Percentiles rank a stretch among this genome's conserved stretches.
Conservation (phyloP, 2,113 vertebrate species). For the Grammomys dolichurus region DNA sequence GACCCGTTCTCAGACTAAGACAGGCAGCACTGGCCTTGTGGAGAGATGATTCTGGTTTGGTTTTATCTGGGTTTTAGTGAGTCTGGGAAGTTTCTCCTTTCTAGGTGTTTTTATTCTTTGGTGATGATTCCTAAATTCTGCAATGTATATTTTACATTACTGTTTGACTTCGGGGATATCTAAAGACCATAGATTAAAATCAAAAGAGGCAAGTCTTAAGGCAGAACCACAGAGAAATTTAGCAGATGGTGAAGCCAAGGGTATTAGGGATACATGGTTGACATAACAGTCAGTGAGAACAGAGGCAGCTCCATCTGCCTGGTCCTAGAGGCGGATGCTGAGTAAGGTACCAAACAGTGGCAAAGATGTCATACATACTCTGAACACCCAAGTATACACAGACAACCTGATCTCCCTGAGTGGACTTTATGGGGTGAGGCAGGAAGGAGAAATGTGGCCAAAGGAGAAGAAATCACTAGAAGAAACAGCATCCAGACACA, state of each 20-base stretch:
- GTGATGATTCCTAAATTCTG: not conserved
- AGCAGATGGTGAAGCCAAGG: not conserved
- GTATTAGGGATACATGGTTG: too few species aligned
- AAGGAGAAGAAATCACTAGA: not conserved
- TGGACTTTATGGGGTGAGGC: not conserved
- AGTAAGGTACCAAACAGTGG: not conserved
- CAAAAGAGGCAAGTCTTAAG: not conserved
- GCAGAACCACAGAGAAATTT: not conserved
- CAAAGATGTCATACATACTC: not conserved
- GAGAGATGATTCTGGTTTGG: not conserved
- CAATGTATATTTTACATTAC: not conserved
- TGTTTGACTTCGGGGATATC: not conserved
- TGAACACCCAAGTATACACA: not conserved
- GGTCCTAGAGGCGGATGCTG: not conserved
- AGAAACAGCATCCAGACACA: not conserved
- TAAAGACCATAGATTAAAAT: not conserved
- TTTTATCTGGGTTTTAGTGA: conserved; percentile 31
- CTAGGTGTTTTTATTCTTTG: not conserved
- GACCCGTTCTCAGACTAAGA: not conserved
- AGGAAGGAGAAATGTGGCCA: not conserved
- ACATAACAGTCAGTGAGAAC: not conserved
- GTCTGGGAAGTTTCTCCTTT: not conserved
- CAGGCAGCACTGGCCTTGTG: not conserved
- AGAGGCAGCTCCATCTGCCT: not conserved
- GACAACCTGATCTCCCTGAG: not conserved